These are phyloP conservation scores for Notodonta ziczac DNA, from an alignment of 2,888 invertebrate species.

Conservation along the genomic window DNA sequence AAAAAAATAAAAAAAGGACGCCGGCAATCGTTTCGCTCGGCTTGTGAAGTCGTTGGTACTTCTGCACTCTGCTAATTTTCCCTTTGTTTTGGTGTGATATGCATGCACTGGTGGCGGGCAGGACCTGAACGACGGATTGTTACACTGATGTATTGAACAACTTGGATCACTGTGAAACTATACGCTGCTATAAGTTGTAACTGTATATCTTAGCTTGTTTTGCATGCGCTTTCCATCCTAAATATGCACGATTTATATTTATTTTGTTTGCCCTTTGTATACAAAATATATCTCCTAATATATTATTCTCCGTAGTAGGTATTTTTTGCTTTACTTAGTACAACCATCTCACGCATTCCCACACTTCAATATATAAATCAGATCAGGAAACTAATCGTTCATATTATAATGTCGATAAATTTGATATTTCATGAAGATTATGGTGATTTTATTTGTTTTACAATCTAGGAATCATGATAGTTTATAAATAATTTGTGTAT, in stretches of 20 bases:
- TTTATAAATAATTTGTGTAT: constrained; percentile 48
- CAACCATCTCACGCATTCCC: constrained; percentile 17
- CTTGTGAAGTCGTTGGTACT: constrained; percentile 29
- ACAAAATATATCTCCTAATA: constrained; percentile 3
- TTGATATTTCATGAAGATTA: constrained; percentile 30
- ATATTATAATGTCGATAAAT: constrained; percentile 16
- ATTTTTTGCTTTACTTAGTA: constrained; percentile 19
- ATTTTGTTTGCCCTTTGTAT: constrained; percentile 14
- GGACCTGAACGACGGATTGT: constrained; percentile 82
- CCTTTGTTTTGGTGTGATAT: constrained; percentile 72
- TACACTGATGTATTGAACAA: constrained; percentile 68
- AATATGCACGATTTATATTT: constrained; percentile 15
- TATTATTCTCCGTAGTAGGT: constrained; percentile 13
- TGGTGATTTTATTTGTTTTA: constrained; percentile 28
- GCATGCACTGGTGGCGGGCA: constrained; percentile 77
- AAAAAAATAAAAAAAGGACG: too few relatives aligned
- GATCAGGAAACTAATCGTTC: constrained; percentile 11
- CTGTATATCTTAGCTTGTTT: constrained; percentile 37
- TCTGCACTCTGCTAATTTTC: constrained; percentile 69
- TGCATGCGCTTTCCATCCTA: constrained; percentile 33
- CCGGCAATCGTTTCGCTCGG: constrained; percentile 15
- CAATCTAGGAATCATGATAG: constrained; percentile 34
- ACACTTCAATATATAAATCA: constrained; percentile 25
- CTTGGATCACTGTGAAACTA: constrained; percentile 40
- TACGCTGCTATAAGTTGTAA: constrained; percentile 24